Evolutionary conservation across 2,797 vertebrate species (phyloP).

Genomic region (Balearica regulorum): DNA sequence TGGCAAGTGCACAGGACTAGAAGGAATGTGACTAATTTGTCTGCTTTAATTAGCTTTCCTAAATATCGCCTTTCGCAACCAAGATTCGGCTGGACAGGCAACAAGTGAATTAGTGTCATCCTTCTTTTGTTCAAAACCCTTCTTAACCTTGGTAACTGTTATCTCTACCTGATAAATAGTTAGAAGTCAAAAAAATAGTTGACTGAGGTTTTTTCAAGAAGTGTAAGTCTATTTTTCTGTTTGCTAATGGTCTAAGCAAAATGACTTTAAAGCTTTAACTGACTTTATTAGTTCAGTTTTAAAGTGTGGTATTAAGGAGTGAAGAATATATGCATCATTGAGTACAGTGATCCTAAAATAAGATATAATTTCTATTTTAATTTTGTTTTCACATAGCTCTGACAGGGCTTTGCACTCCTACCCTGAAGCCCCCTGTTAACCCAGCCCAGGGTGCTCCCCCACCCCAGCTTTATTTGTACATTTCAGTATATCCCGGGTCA

Average conservation of each 20-base stretch:
- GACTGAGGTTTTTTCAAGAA: background rate
- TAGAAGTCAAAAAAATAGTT: background rate
- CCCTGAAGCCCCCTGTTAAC: background rate
- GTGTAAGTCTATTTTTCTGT: background rate
- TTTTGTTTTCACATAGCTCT: background rate
- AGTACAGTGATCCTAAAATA: background rate
- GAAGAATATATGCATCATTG: background rate
- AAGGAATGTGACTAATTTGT: background rate
- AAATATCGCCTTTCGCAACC: background rate
- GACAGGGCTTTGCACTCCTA: background rate
- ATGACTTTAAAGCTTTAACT: background rate
- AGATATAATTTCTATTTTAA: background rate
- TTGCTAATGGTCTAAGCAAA: background rate
- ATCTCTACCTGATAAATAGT: background rate
- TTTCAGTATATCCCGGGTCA: background rate
- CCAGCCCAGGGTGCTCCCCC: background rate
- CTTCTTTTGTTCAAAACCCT: background rate
- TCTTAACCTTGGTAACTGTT: background rate
- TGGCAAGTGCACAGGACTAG: background rate
- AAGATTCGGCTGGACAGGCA: background rate
- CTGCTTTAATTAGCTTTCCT: background rate
- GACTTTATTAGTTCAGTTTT: background rate
- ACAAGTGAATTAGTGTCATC: background rate
- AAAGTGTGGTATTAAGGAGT: background rate
- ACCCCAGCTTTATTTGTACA: background rate